These are phyloP conservation scores for Hydrozoanthus tunicans DNA, from an alignment of 64 coral and sea anemone genomes.

Conservation along the genomic window DNA sequence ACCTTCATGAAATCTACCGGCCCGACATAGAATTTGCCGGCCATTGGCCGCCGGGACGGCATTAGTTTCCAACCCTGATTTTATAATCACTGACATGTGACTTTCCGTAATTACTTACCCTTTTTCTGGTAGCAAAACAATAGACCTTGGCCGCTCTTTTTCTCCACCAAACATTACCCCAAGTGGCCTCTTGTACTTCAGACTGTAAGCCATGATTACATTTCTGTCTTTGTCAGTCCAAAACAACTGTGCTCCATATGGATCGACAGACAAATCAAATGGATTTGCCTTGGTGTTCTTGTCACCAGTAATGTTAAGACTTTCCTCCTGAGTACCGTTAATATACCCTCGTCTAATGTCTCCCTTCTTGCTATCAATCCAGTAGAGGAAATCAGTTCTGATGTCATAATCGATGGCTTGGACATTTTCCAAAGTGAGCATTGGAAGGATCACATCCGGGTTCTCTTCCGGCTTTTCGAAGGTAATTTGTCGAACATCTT, in stretches of 20 bases:
- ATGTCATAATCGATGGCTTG: constrained; percentile 79
- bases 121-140: constrained; percentile 82
- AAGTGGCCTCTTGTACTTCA: constrained; percentile 48
- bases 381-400: constrained; percentile 80
- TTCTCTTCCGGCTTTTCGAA: constrained; percentile 76
- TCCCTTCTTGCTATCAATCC: constrained; percentile 64
- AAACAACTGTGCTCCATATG: constrained; percentile 79
- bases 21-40: too few relatives aligned
- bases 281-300: constrained; percentile 30
- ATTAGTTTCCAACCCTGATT: too few relatives aligned
- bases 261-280: constrained; percentile 83
- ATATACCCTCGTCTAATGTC: constrained; percentile 62
- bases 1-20: too few relatives aligned
- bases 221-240: constrained; percentile 83
- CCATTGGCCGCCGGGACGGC: too few relatives aligned
- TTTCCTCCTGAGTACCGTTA: constrained; percentile 57
- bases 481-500: constrained; percentile 60
- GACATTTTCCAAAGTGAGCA: constrained; percentile 62
- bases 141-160: constrained; percentile 61
- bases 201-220: constrained; percentile 81
- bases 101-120: constrained; percentile 49
- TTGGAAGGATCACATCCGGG: constrained; percentile 69
- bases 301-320: background rate
- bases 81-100: too few relatives aligned
- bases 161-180: constrained; percentile 56